Evolutionary conservation across 1,140 invertebrate genomes (phyloP).

Genomic region (Teleogryllus occipitalis): DNA sequence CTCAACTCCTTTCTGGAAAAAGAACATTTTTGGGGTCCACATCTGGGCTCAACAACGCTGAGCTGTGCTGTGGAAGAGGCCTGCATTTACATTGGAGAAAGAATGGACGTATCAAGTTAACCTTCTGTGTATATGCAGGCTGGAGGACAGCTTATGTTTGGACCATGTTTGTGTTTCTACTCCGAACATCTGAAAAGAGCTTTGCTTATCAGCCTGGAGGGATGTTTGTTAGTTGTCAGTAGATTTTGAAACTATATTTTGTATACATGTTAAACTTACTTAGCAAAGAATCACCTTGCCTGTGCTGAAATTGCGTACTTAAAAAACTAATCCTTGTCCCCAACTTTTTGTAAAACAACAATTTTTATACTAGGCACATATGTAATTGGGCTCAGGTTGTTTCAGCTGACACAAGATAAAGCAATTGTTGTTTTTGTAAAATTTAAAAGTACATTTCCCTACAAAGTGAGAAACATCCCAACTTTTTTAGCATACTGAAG

Average conservation of each 20-base stretch:
- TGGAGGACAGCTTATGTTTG: not conserved
- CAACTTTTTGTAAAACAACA: conserved; percentile 5
- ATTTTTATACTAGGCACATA: conserved; percentile 1
- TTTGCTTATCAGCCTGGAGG: not conserved
- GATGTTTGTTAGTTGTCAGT: not conserved
- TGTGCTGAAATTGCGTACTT: not conserved
- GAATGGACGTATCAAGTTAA: not conserved
- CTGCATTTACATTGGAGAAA: not conserved
- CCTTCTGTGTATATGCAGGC: not conserved
- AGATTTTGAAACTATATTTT: conserved; percentile 6
- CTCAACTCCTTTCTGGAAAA: not conserved
- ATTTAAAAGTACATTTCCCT: not conserved
- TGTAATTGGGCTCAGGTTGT: conserved; percentile 3
- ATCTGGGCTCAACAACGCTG: not conserved
- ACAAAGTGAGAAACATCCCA: not conserved
- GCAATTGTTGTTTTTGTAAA: conserved; percentile 5
- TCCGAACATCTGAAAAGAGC: conserved; percentile 3
- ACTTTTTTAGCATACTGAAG: not conserved
- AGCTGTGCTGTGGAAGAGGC: not conserved
- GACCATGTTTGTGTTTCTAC: not conserved
- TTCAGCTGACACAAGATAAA: not conserved
- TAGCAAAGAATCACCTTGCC: not conserved
- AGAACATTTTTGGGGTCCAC: not conserved
- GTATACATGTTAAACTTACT: not conserved
- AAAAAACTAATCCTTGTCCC: not conserved